Percentiles rank a stretch among this genome's conserved stretches.
Evolutionary conservation across 2,888 invertebrate species (phyloP).

Genomic region (Pterostichus niger): DNA sequence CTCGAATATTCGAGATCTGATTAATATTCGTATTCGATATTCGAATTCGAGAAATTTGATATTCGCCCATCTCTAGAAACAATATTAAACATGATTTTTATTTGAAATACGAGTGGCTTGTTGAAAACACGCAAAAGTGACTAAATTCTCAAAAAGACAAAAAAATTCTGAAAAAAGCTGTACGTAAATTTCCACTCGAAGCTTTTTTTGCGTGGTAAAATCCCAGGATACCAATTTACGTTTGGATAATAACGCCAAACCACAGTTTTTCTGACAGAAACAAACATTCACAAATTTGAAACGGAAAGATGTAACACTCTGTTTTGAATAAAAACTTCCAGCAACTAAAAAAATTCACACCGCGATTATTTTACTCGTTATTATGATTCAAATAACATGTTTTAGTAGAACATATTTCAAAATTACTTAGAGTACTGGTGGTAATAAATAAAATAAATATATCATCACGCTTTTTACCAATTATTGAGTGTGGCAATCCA

Average conservation of each 20-base stretch:
- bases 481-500: too few species aligned
- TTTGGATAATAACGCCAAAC: conserved; percentile 29
- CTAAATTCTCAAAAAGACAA: conserved; percentile 38
- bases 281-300: conserved; percentile 36
- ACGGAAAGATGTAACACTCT: neutral
- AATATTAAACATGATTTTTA: too few species aligned
- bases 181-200: conserved; percentile 41
- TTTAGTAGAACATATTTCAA: too few species aligned
- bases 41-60: too few species aligned
- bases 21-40: too few species aligned
- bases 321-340: conserved; percentile 22
- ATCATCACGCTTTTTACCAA: too few species aligned
- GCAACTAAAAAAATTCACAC: neutral
- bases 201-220: conserved; percentile 21
- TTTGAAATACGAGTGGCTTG: too few species aligned
- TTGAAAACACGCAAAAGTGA: neutral
- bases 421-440: too few species aligned
- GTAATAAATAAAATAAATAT: too few species aligned
- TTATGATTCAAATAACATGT: neutral
- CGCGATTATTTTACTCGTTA: neutral
- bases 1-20: too few species aligned
- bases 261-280: conserved; percentile 18
- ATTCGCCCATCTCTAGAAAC: too few species aligned
- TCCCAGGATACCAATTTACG: conserved; percentile 47
- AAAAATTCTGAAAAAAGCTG: conserved; percentile 30